Evolutionary conservation across 2,113 vertebrate genomes (phyloP).

Genomic region (Cisticola juncidis): DNA sequence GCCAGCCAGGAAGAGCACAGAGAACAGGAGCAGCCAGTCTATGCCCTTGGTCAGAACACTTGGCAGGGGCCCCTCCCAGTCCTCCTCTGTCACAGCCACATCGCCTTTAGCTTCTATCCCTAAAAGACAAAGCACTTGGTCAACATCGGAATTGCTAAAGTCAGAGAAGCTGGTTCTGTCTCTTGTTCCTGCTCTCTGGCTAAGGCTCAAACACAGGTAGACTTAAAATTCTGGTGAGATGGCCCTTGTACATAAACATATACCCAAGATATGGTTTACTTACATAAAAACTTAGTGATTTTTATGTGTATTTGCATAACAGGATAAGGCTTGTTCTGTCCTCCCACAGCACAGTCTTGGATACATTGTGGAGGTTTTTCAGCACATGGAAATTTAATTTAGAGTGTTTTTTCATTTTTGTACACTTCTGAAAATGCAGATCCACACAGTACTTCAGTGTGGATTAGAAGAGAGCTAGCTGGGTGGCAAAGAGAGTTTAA

Average conservation of each 20-base stretch:
- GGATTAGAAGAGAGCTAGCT: not conserved
- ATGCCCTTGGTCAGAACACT: conserved; percentile 83
- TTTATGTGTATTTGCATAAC: not conserved
- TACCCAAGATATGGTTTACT: not conserved
- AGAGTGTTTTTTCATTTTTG: not conserved
- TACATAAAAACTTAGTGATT: not conserved
- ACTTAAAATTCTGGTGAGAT: not conserved
- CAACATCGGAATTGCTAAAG: not conserved
- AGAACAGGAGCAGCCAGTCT: conserved; percentile 96
- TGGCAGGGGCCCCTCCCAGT: conserved; percentile 85
- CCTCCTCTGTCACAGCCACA: conserved; percentile 78
- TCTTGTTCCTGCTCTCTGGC: not conserved
- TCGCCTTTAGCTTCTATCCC: conserved; percentile 86
- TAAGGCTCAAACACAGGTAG: rapidly evolving
- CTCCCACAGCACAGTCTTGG: not conserved
- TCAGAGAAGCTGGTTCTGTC: not conserved
- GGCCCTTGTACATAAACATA: not conserved
- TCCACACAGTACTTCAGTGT: not conserved
- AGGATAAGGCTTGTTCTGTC: not conserved
- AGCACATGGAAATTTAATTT: not conserved
- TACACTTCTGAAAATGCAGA: not conserved
- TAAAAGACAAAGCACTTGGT: conserved; percentile 52
- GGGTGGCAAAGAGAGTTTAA: not conserved
- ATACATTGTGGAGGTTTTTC: not conserved
- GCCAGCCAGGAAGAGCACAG: conserved; percentile 86